phyloP scores from a whole-genome alignment of 2,888 invertebrate genomes.

The Syritta pipiens region DNA sequence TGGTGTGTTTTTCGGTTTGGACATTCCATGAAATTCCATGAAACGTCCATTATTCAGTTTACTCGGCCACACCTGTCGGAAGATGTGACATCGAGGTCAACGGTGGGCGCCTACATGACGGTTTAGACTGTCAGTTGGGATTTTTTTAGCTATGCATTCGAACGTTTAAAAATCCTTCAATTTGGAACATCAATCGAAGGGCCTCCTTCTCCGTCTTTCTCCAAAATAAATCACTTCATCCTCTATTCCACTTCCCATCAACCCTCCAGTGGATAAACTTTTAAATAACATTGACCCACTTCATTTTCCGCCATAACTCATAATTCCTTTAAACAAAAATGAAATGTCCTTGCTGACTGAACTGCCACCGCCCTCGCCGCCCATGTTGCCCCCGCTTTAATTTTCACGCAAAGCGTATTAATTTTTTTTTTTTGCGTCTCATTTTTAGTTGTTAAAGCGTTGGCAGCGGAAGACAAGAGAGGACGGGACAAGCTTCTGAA shows the following conservation, averaged over 20 bases:
- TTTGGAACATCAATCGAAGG: too few relatives aligned
- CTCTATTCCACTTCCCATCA: constrained; percentile 3
- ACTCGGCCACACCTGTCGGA: too few relatives aligned
- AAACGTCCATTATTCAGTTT: too few relatives aligned
- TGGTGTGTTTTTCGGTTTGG: too few relatives aligned
- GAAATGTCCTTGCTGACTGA: constrained; percentile 26
- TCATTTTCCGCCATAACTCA: constrained; percentile 18
- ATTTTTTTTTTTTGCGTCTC: not conserved
- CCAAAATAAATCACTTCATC: constrained; percentile 14
- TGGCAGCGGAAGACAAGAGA: not conserved
- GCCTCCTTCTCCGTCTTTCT: too few relatives aligned
- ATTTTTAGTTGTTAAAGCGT: not conserved
- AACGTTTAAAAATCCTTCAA: too few relatives aligned
- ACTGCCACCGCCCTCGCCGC: not conserved
- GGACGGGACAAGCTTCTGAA: not conserved
- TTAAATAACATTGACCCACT: constrained; percentile 40
- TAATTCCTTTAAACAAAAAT: constrained; percentile 4
- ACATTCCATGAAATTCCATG: too few relatives aligned
- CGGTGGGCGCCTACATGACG: too few relatives aligned
- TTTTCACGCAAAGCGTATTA: constrained; percentile 31
- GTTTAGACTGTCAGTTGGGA: too few relatives aligned
- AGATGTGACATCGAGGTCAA: too few relatives aligned
- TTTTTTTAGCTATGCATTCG: too few relatives aligned
- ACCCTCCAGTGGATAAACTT: constrained; percentile 25
- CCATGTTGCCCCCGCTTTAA: not conserved